These are phyloP conservation scores for Notospermus geniculatus DNA, from an alignment of 1,140 invertebrate genomes.

Conservation along the genomic window DNA sequence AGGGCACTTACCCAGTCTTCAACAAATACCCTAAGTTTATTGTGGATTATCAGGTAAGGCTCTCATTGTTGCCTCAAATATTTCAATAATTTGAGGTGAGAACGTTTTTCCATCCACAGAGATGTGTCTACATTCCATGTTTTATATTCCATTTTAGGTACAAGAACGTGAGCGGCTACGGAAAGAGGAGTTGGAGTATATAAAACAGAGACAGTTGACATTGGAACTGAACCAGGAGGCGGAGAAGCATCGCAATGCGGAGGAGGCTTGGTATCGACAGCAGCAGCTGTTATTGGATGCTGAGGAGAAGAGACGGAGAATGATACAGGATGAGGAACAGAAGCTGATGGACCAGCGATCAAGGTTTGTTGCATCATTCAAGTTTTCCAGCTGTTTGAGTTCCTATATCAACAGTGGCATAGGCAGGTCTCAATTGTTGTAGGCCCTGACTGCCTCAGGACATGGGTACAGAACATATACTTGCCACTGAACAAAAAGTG, in stretches of 20 bases:
- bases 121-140: too few species aligned
- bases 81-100: too few species aligned
- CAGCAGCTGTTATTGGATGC: constrained; percentile 50
- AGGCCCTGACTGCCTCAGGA: too few species aligned
- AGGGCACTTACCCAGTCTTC: constrained; percentile 54
- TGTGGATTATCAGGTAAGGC: constrained; percentile 51
- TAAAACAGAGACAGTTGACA: constrained; percentile 46
- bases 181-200: constrained; percentile 51
- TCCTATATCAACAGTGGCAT: too few species aligned
- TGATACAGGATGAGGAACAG: constrained; percentile 49
- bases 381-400: too few species aligned
- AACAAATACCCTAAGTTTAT: constrained; percentile 57
- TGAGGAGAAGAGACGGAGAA: constrained; percentile 44
- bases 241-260: constrained; percentile 41
- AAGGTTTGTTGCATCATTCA: constrained; percentile 28
- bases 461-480: too few species aligned
- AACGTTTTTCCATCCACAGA: too few species aligned
- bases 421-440: too few species aligned
- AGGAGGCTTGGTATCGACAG: constrained; percentile 53
- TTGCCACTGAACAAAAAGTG: too few species aligned
- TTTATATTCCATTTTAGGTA: constrained; percentile 35
- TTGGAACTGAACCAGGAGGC: constrained; percentile 47
- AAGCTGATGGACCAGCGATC: constrained; percentile 50
- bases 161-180: constrained; percentile 53
- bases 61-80: too few species aligned